These are phyloP conservation scores for Drosophila ezoana DNA, from an alignment of 2,888 invertebrate genomes.

Conservation along the genomic window DNA sequence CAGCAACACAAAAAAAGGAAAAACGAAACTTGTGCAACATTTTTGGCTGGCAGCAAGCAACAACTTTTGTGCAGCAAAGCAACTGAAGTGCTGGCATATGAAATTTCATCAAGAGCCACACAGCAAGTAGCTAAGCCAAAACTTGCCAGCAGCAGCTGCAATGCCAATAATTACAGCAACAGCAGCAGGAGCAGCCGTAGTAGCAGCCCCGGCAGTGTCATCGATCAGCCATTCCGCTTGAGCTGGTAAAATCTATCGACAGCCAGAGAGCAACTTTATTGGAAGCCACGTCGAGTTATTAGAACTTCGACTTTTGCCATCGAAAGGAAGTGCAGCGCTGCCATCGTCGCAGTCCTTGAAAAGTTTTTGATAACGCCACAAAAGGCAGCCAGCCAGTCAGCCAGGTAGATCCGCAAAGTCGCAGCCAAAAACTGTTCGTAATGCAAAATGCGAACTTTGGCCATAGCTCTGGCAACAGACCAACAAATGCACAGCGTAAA, in stretches of 20 bases:
- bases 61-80: conserved; percentile 33
- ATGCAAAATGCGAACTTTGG: conserved; percentile 74
- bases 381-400: conserved; percentile 17
- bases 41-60: conserved; percentile 7
- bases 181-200: conserved; percentile 20
- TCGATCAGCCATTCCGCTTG: conserved; percentile 57
- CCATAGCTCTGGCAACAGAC: conserved; percentile 42
- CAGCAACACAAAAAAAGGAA: not conserved
- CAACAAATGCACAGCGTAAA: conserved; percentile 17
- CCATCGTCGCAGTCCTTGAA: conserved; percentile 75
- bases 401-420: conserved; percentile 39
- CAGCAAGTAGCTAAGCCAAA: conserved; percentile 39
- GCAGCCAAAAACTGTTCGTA: conserved; percentile 46
- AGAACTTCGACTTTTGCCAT: conserved; percentile 57
- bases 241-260: conserved; percentile 58
- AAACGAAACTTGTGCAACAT: conserved; percentile 8
- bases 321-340: conserved; percentile 18
- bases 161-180: conserved; percentile 72
- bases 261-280: conserved; percentile 52
- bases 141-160: conserved; percentile 51
- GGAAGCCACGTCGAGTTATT: conserved; percentile 60
- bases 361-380: conserved; percentile 62
- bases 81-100: conserved; percentile 63
- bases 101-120: conserved; percentile 71
- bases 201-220: conserved; percentile 36